Conservation (phyloP, 2,888 invertebrate species). For the Sceliomorpha sp. region DNA sequence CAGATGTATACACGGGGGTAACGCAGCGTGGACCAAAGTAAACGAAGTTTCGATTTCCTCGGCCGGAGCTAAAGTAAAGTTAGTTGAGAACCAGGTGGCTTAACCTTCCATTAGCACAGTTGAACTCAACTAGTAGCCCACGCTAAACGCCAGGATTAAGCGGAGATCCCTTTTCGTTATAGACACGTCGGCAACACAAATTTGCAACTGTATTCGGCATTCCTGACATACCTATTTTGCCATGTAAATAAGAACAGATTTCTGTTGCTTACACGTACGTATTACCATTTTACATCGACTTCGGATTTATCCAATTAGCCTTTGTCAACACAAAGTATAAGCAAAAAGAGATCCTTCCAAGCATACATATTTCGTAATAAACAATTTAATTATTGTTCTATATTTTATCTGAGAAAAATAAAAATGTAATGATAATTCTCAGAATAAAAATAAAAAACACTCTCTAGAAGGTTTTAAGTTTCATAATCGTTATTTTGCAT, state of each 20-base stretch:
- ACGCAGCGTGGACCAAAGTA: slow-evolving; percentile 36
- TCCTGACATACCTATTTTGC: slow-evolving; percentile 45
- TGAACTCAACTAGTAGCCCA: slow-evolving; percentile 54
- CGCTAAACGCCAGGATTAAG: slow-evolving; percentile 56
- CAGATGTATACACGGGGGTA: no score
- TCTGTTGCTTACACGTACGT: slow-evolving; percentile 34
- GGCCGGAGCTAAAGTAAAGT: slow-evolving; percentile 41
- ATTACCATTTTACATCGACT: slow-evolving; percentile 46
- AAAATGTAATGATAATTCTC: no score
- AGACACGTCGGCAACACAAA: slow-evolving; percentile 34
- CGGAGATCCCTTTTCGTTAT: slow-evolving; percentile 36
- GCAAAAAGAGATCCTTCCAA: no score
- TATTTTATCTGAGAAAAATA: no score
- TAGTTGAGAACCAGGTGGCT: slow-evolving; percentile 59
- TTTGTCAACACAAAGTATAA: no score
- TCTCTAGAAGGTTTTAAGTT: no score
- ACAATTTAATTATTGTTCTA: no score
- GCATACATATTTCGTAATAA: no score
- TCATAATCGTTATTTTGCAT: no score
- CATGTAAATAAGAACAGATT: slow-evolving; percentile 54
- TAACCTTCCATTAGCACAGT: slow-evolving; percentile 62
- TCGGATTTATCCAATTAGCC: slow-evolving; percentile 45
- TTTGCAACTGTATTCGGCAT: slow-evolving; percentile 40
- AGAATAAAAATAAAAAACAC: no score
- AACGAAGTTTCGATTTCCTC: slow-evolving; percentile 54